phyloP scores from a whole-genome alignment of 1,140 invertebrate genomes.

The Drosophila miranda region DNA sequence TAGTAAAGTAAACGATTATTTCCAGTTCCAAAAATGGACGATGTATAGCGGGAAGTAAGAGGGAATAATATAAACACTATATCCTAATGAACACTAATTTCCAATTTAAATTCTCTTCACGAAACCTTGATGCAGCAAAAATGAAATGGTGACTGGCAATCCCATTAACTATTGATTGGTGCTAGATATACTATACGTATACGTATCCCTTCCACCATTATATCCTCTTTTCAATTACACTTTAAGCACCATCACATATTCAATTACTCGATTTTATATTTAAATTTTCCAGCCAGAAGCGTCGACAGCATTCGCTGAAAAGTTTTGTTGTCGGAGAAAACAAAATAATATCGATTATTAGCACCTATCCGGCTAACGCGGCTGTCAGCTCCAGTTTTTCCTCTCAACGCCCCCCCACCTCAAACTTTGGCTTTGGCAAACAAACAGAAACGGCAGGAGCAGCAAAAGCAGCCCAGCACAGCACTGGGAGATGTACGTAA shows the following conservation, averaged over 20 bases:
- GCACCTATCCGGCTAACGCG: conserved; percentile 40
- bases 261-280: conserved; percentile 8
- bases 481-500: neutral
- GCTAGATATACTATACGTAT: too few relatives aligned
- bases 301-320: conserved; percentile 53
- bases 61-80: too few relatives aligned
- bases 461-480: conserved; percentile 13
- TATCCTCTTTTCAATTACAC: neutral
- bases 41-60: too few relatives aligned
- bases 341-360: conserved; percentile 81
- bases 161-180: too few relatives aligned
- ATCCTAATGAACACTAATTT: too few relatives aligned
- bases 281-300: conserved; percentile 21
- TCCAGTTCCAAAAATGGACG: too few relatives aligned
- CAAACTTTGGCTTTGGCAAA: conserved; percentile 30
- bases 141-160: too few relatives aligned
- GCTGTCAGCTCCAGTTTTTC: conserved; percentile 34
- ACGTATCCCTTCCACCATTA: too few relatives aligned
- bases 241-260: conserved; percentile 15
- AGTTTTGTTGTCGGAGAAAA: conserved; percentile 67
- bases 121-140: too few relatives aligned
- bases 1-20: too few relatives aligned
- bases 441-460: conserved; percentile 29
- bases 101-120: too few relatives aligned
- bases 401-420: neutral